Base-by-base conservation (phyloP, 2,888 invertebrate genomes). In the Drosophila anomalata region DNA sequence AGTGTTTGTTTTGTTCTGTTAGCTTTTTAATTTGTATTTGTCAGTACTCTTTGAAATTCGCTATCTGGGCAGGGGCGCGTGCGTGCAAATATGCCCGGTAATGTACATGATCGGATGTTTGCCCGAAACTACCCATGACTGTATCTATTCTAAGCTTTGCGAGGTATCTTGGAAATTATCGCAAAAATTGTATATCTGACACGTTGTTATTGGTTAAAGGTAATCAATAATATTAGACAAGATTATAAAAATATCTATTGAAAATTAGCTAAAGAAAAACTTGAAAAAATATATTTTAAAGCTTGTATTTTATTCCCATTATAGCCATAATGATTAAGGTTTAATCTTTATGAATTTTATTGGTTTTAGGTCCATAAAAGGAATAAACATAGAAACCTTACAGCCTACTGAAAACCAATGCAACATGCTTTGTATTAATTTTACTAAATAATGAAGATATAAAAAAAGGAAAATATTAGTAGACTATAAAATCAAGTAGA, bases 21-120 rank as follows among this genome's bases (percentile, higher is more conserved):
- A 61, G 75, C 61, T 80, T 71, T 80, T 79, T 76, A 72, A 78
- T 70, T 84, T 77, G 53, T 74, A 61, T 79, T 83, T 82, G 73
- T 62, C 71, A 58, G 62, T 65, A 59, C 54, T 62, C 59, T 51
- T 61, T 68, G 55, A 39, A n/a, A 36, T 46, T 29, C 20, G 54
- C 47, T 71, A 78, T 79, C 77, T 53, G 2, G 4, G n/a, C 39
- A 20, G 51, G 29, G 48, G 39, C 61, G 65, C 75, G 69, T 69
- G 82, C 66, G 77, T 73, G 67, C 63, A 76, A 71, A 78, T 61
- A 63, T 61, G 33, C 62, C 63, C 7, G 53, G 29, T 33, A 4
- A 36, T 7, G 26, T 14, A 42, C 48, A 59, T 62, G 9, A 33
- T 46, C 52, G 24, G 52, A 47, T 63, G 52, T 52, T 63, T 52